Conservation (phyloP, 2,797 vertebrate genomes). For the Amphiprion clarkii region DNA sequence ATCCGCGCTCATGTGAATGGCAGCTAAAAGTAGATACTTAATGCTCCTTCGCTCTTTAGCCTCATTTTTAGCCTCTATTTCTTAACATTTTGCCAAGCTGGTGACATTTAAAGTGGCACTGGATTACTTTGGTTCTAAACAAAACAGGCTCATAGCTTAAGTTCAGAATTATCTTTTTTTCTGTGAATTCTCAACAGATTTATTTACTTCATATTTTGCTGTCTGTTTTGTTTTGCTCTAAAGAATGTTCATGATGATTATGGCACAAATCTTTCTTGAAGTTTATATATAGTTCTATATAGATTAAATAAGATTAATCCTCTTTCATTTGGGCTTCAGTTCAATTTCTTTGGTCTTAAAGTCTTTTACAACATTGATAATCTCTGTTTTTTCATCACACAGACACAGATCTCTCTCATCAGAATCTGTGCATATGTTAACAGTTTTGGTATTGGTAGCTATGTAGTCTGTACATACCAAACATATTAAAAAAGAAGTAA, state of each 20-base stretch:
- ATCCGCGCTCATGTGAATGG: no score
- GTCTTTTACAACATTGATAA: not conserved
- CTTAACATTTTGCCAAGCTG: no score
- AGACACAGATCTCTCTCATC: slow-evolving; percentile 10
- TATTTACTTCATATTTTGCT: not conserved
- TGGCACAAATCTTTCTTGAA: not conserved
- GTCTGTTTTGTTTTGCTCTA: not conserved
- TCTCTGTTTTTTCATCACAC: not conserved
- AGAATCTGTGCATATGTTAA: not conserved
- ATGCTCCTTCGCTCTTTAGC: no score
- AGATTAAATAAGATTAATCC: not conserved
- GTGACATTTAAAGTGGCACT: no score
- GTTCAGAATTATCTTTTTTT: no score
- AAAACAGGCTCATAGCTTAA: no score
- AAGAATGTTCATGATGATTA: not conserved
- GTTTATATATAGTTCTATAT: no score
- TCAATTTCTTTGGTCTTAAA: not conserved
- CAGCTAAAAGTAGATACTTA: no score
- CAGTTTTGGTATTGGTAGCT: not conserved
- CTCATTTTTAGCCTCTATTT: no score
- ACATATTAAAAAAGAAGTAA: slow-evolving; percentile 65
- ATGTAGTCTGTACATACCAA: slow-evolving; percentile 55
- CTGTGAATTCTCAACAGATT: no score
- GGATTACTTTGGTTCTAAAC: no score
- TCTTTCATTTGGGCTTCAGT: not conserved